Conservation (phyloP, 2,888 invertebrate genomes). For the Hypercompe scribonia region DNA sequence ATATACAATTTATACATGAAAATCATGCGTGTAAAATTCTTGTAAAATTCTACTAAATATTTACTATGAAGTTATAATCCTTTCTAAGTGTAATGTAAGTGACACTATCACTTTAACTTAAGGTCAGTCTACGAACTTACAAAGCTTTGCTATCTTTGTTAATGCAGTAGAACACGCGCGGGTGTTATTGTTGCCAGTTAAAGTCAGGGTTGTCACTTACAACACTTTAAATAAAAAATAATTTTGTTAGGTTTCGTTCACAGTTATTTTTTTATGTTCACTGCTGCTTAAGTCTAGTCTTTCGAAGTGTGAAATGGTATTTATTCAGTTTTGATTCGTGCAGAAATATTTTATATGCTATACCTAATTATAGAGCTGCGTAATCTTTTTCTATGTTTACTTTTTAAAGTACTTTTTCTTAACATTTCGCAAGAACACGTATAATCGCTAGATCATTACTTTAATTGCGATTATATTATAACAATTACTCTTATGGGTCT, state of each 20-base stretch:
- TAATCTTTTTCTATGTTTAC: background rate
- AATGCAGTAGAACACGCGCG: conserved; percentile 35
- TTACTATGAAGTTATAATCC: background rate
- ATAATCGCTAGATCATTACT: too few relatives aligned
- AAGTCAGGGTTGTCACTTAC: conserved; percentile 34
- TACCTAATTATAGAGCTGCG: background rate
- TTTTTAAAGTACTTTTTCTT: background rate
- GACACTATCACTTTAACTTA: conserved; percentile 17
- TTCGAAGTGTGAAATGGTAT: background rate
- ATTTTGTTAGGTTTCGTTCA: background rate
- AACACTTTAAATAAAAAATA: background rate
- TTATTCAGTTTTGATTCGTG: background rate
- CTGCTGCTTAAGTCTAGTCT: background rate
- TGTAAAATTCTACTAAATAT: too few relatives aligned
- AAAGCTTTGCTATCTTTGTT: conserved; percentile 27
- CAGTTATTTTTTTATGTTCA: background rate
- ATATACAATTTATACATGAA: background rate
- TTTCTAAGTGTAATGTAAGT: conserved; percentile 5
- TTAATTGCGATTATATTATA: too few relatives aligned
- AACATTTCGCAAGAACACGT: too few relatives aligned
- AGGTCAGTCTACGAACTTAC: conserved; percentile 34
- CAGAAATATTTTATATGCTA: background rate
- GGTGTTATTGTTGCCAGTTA: conserved; percentile 43
- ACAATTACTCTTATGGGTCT: too few relatives aligned
- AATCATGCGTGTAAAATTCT: background rate